Conservation (phyloP, 2,797 vertebrate species). For the Enteromius trimaculatus region DNA sequence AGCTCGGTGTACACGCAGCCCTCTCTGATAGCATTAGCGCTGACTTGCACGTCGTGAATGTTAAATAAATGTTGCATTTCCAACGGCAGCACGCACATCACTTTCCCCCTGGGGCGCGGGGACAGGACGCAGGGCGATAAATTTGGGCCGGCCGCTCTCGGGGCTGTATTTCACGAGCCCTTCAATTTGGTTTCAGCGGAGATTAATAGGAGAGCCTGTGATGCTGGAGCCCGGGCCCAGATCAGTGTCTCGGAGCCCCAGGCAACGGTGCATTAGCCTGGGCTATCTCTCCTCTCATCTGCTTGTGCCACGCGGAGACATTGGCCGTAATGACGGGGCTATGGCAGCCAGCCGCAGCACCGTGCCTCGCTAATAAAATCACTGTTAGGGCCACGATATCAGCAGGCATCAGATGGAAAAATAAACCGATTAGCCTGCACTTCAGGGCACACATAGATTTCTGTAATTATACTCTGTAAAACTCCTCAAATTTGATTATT, state of each 20-base stretch:
- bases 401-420: conserved; percentile 90
- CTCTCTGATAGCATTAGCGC: conserved; percentile 50
- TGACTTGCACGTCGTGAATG: conserved; percentile 27
- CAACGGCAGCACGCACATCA: conserved; percentile 58
- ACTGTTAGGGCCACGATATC: conserved; percentile 89
- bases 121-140: conserved; percentile 44
- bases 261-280: conserved; percentile 91
- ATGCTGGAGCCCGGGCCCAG: conserved; percentile 80
- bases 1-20: conserved; percentile 13
- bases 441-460: conserved; percentile 89
- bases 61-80: conserved; percentile 72
- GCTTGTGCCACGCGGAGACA: conserved; percentile 75
- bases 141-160: conserved; percentile 34
- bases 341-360: conserved; percentile 63
- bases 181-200: conserved; percentile 88
- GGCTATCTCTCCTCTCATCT: conserved; percentile 81
- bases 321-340: conserved; percentile 78
- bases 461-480: conserved; percentile 84
- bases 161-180: conserved; percentile 73
- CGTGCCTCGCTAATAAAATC: conserved; percentile 89
- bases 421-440: conserved; percentile 92
- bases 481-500: conserved; percentile 84
- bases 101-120: conserved; percentile 22
- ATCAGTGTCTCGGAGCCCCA: conserved; percentile 75
- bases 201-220: conserved; percentile 89